These are phyloP conservation scores for Apocheima hispidaria DNA, from an alignment of 2,888 invertebrate genomes.

Conservation along the genomic window DNA sequence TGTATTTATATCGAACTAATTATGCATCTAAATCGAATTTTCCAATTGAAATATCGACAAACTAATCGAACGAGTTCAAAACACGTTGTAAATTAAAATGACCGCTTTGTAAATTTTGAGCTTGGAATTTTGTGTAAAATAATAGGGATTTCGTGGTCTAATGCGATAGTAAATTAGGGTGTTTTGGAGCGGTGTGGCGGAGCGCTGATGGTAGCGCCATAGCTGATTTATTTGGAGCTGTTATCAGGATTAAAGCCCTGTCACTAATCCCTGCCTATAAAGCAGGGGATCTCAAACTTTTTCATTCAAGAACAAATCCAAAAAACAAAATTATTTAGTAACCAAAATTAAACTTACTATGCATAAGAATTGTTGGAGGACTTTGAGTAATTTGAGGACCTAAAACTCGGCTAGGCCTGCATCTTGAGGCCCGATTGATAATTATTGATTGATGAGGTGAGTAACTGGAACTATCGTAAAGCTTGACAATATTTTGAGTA, in stretches of 20 bases:
- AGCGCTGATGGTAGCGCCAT: conserved; percentile 60
- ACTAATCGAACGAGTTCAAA: conserved; percentile 64
- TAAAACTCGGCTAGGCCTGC: too few relatives aligned
- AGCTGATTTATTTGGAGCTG: conserved; percentile 66
- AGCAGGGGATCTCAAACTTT: conserved; percentile 20
- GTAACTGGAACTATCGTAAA: too few relatives aligned
- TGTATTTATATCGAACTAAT: not conserved
- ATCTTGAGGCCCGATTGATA: too few relatives aligned
- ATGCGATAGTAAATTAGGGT: conserved; percentile 79
- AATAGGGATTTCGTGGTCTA: conserved; percentile 61
- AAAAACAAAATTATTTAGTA: too few relatives aligned
- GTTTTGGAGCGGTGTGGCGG: conserved; percentile 61
- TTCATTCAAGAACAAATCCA: not conserved
- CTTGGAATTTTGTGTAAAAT: conserved; percentile 69
- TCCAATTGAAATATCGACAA: conserved; percentile 61
- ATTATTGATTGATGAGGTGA: too few relatives aligned
- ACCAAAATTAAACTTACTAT: not conserved
- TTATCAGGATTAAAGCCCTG: conserved; percentile 69
- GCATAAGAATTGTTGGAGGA: too few relatives aligned
- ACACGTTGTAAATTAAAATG: conserved; percentile 67
- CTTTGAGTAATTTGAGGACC: too few relatives aligned
- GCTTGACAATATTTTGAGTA: too few relatives aligned
- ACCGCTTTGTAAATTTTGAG: conserved; percentile 65
- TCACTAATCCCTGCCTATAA: conserved; percentile 62
- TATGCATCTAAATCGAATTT: conserved; percentile 49